phyloP scores from a whole-genome alignment of 2,888 invertebrate genomes.

The Lottia gigantea region DNA sequence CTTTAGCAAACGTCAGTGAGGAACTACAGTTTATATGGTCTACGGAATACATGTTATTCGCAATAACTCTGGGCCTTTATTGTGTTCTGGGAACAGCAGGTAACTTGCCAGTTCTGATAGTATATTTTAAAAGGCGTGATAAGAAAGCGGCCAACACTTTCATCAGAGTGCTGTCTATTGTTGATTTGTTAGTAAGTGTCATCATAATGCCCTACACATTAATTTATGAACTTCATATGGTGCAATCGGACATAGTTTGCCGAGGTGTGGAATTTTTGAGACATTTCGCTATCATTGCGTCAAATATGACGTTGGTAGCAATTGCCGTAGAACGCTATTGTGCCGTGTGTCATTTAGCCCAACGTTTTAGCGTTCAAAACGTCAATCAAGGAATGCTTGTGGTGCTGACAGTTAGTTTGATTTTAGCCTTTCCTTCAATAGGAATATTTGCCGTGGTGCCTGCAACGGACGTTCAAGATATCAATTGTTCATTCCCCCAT shows the following conservation, averaged over 20 bases:
- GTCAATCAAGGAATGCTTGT: constrained; percentile 40
- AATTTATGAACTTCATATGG: constrained; percentile 48
- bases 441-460: constrained; percentile 48
- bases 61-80: constrained; percentile 36
- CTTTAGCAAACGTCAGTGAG: background rate
- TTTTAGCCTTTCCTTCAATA: constrained; percentile 40
- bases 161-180: constrained; percentile 46
- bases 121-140: constrained; percentile 41
- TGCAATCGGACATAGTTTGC: constrained; percentile 44
- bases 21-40: background rate
- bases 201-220: constrained; percentile 51
- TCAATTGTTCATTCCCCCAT: constrained; percentile 41
- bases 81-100: constrained; percentile 44
- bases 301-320: constrained; percentile 47
- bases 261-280: constrained; percentile 45
- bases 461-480: constrained; percentile 33
- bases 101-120: constrained; percentile 48
- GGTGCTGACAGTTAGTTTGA: constrained; percentile 35
- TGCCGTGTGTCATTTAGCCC: constrained; percentile 47
- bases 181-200: constrained; percentile 48
- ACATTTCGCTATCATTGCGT: constrained; percentile 43
- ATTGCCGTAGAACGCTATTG: constrained; percentile 51
- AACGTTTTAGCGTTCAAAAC: constrained; percentile 36
- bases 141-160: constrained; percentile 47
- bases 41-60: constrained; percentile 33